Percentiles rank a stretch among this genome's conserved stretches.
Evolutionary conservation across 1,140 invertebrate species (phyloP).

Genomic region (Brachionus rotundiformis): DNA sequence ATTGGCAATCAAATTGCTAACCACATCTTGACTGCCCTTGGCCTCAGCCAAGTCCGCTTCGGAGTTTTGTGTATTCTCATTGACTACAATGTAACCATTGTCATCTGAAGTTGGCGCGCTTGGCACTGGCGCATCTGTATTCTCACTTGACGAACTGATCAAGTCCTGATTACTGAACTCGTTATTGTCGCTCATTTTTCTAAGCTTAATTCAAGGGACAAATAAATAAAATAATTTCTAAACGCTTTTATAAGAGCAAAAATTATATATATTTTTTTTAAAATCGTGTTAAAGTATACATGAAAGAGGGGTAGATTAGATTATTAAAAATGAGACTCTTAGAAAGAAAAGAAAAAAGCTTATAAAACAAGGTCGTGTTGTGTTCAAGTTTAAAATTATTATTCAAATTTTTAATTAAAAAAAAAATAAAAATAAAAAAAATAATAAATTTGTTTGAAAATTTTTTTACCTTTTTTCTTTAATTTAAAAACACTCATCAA

Average conservation of each 20-base stretch:
- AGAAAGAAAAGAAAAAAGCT: too few relatives aligned
- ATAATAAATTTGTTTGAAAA: neutral
- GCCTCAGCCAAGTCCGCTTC: neutral
- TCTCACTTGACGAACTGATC: neutral
- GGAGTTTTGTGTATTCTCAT: slow-evolving; percentile 4
- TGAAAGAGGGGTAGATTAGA: neutral
- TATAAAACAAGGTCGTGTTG: neutral
- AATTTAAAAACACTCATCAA: too few relatives aligned
- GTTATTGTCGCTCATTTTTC: slow-evolving; percentile 22
- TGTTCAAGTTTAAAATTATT: slow-evolving; percentile 8
- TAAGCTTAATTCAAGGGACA: neutral
- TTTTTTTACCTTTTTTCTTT: too few relatives aligned
- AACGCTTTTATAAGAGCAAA: slow-evolving; percentile 8
- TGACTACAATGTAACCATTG: slow-evolving; percentile 41
- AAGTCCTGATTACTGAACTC: neutral
- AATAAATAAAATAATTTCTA: neutral
- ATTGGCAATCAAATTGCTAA: neutral
- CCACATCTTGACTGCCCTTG: neutral
- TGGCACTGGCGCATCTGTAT: neutral
- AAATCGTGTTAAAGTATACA: slow-evolving; percentile 14
- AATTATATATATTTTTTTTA: neutral
- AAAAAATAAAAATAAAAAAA: neutral
- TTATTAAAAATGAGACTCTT: too few relatives aligned
- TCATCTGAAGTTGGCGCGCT: slow-evolving; percentile 25
- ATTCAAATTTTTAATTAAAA: neutral